Evolutionary conservation across 1,140 invertebrate genomes (phyloP), one percentile per base, ranked within the genome.

Genomic region (Drosophila albomicans): DNA sequence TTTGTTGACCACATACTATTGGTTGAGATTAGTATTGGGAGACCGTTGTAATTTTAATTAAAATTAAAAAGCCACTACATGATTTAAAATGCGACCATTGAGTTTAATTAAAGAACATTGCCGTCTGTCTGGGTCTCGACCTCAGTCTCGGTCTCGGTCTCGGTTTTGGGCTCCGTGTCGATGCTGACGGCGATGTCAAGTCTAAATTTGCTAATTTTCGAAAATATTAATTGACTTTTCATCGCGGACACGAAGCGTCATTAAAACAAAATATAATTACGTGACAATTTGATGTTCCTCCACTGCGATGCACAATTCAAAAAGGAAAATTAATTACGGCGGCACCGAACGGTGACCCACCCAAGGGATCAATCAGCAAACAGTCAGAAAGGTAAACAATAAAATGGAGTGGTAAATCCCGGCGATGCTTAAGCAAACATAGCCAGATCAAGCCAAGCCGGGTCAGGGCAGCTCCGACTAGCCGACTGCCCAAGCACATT

Each of bases 221-320:
- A 67, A 82, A 86, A 80, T 88, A 85, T 89, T 89, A 89, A 89
- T 89, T 89, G 85, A 89, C 85, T 90, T 89, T 87, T 89, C 57
- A 72, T 79, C 75, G 80, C 72, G 57, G 62, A 78, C 65, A 67
- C 75, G 56, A 75, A 75, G 81, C 81, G 85, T 89, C 81, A 89
- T 89, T 89, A 90, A 81, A 71, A 78, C 75, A 89, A 56, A 89
- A 89, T 89, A 89, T 89, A 89, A 89, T 89, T 89, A 89, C 85
- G 85, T 89, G 85, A 89, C 85, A 89, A 89, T 89, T 89, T 85
- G 81, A 77, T 79, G 81, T 89, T 81, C 56, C 68, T 45, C 54
- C 54, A 71, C 66, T 58, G 52, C 46, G 48, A 35, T 49, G 69
- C 57, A 65, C 75, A 75, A 78, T 74, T 75, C 78, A 58, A 62